Base-by-base conservation (phyloP, 2,888 invertebrate genomes). In the Kuschelorhynchus macadamiae region DNA sequence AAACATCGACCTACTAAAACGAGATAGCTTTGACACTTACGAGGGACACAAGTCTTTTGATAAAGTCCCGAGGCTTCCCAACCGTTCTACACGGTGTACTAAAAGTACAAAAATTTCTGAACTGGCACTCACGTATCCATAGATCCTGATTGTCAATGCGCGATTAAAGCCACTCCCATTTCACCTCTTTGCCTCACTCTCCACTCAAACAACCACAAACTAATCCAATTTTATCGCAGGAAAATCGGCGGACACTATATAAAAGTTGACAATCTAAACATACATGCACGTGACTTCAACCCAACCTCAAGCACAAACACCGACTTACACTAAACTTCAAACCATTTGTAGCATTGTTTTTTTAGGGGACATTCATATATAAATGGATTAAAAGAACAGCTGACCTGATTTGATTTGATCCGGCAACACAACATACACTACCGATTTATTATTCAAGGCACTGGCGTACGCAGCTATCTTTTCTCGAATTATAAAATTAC, bases 141-240 rank as follows among this genome's bases (percentile, higher is more conserved):
- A 55, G 46, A 67, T 65, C 62, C 64, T 21, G 44, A 63, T 67
- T 69, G 68, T 72, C 68, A 65, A 70, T 72, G 70, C 72, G 73
- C 72, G 73, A 73, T 70, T 73, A 75, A 74, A 76, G 77, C 79
- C 79, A 79, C 79, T 79, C 79, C 79, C 78, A 76, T 76, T 71
- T 55, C 56, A 44, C 32, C 57, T 56, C 50, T 61, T 50, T 55
- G 16, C 56, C 61, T 70, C 72, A 74, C 52, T 49, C 46, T 46
- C 41, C 39, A 1, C 46, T 12, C 20, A 49, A 14, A 39, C 60
- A 33, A 12, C 18, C 41, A 20, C 14, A 18, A 33, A 52, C 30
- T 42, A 12, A 32, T 30, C 17, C 21, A 18, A 41, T 67, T 57
- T 67, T 36, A 50, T 16, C 55, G 52, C 39, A 30, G 16, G 25